Percentiles rank a stretch among this genome's conserved stretches.
phyloP scores from a whole-genome alignment of 1,140 invertebrate species.

The Heliconius nattereri region DNA sequence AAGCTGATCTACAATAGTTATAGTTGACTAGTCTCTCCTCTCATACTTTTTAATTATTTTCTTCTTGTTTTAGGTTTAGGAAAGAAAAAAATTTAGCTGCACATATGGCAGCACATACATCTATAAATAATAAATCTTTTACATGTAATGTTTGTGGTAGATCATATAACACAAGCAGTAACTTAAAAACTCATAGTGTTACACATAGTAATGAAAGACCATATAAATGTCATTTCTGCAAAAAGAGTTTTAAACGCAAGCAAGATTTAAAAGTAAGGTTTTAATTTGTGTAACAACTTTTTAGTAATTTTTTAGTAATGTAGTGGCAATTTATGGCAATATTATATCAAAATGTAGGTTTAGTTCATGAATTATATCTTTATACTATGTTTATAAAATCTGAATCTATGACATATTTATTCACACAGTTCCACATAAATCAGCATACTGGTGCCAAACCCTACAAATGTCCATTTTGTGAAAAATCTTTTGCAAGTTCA shows the following conservation, averaged over 20 bases:
- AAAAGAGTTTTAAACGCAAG: slow-evolving; percentile 89
- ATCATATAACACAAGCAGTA: slow-evolving; percentile 87
- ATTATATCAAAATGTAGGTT: not conserved
- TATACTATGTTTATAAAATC: too few relatives aligned
- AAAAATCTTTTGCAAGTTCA: slow-evolving; percentile 89
- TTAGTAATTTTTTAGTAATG: too few relatives aligned
- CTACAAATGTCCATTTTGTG: slow-evolving; percentile 91
- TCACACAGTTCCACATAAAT: slow-evolving; percentile 87
- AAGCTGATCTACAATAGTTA: not conserved
- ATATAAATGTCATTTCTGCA: slow-evolving; percentile 86
- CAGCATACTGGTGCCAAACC: slow-evolving; percentile 91
- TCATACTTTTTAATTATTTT: not conserved
- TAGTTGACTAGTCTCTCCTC: not conserved
- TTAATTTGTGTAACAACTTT: not conserved
- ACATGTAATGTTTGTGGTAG: slow-evolving; percentile 86
- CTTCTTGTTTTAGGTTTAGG: slow-evolving; percentile 83
- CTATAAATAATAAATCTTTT: slow-evolving; percentile 80
- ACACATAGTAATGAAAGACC: slow-evolving; percentile 87
- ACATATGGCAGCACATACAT: slow-evolving; percentile 86
- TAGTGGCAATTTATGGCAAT: not conserved
- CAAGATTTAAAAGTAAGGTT: slow-evolving; percentile 85
- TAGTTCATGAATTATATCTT: not conserved
- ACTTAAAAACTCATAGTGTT: slow-evolving; percentile 86
- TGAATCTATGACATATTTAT: slow-evolving; percentile 19
- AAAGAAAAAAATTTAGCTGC: slow-evolving; percentile 85